Percentiles rank a stretch among this genome's conserved stretches.
phyloP scores from a whole-genome alignment of 2,113 vertebrate genomes.

The Mola mola region DNA sequence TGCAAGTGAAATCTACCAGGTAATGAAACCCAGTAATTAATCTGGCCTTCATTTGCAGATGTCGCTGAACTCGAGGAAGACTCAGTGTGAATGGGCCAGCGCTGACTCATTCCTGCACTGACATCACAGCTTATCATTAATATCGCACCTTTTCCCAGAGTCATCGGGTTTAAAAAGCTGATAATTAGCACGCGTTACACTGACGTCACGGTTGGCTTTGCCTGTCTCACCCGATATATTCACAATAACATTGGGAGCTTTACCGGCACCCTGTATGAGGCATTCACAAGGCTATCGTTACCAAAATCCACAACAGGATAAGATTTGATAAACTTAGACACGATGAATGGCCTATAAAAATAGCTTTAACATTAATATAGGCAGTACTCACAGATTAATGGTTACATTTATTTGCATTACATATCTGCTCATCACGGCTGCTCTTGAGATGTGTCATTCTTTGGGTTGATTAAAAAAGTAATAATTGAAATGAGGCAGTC shows the following conservation, averaged over 20 bases:
- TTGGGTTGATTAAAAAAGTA: no score
- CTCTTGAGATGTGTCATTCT: no score
- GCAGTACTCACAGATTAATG: no score
- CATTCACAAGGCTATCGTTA: background rate
- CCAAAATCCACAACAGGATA: background rate
- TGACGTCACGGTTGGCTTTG: background rate
- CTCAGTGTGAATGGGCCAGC: background rate
- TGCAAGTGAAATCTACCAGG: background rate
- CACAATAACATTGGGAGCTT: no score
- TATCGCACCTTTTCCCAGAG: conserved; percentile 13
- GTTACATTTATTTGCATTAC: no score
- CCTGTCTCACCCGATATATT: no score
- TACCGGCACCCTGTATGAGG: background rate
- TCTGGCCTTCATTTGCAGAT: conserved; percentile 23
- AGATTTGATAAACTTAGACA: background rate
- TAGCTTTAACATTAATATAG: no score
- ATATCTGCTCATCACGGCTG: no score
- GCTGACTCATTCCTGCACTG: conserved; percentile 46
- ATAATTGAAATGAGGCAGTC: no score
- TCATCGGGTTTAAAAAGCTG: background rate
- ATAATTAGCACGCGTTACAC: background rate
- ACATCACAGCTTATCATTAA: conserved; percentile 56
- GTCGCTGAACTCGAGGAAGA: conserved; percentile 1
- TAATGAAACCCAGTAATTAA: conserved; percentile 19
- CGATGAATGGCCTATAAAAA: background rate